Evolutionary conservation across 2,888 invertebrate genomes (phyloP).

Genomic region (Petrophora chlorosata): DNA sequence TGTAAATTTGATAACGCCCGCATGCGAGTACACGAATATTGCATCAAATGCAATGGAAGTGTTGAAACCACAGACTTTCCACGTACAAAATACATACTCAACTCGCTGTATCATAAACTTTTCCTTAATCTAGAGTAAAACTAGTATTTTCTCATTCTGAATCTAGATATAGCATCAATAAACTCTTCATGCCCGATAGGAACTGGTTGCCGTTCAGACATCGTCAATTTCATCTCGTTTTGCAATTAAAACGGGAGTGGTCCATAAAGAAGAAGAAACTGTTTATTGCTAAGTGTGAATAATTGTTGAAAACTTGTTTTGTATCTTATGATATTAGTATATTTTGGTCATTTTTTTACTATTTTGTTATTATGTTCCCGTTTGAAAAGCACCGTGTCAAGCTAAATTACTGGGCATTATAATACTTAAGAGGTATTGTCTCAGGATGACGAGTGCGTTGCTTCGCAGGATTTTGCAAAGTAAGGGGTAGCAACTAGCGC

Average conservation of each 20-base stretch:
- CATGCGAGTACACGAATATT: slow-evolving; percentile 20
- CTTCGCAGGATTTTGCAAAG: too few relatives aligned
- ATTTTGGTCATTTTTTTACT: too few relatives aligned
- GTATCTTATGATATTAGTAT: too few relatives aligned
- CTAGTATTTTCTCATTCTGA: slow-evolving; percentile 5
- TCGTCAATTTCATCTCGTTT: slow-evolving; percentile 11
- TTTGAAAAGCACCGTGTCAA: too few relatives aligned
- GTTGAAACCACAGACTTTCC: slow-evolving; percentile 12
- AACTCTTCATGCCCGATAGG: slow-evolving; percentile 17
- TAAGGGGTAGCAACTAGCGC: too few relatives aligned
- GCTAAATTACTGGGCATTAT: too few relatives aligned
- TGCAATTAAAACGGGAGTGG: slow-evolving; percentile 11
- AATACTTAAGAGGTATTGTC: too few relatives aligned
- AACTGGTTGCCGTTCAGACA: slow-evolving; percentile 15
- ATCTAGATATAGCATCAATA: slow-evolving; percentile 10
- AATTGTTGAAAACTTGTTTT: too few relatives aligned
- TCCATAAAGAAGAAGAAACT: slow-evolving; percentile 2
- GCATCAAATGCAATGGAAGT: slow-evolving; percentile 21
- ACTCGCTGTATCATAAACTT: neutral
- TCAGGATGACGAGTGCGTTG: too few relatives aligned
- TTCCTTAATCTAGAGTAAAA: slow-evolving; percentile 1
- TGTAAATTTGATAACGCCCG: slow-evolving; percentile 33
- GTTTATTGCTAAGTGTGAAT: too few relatives aligned
- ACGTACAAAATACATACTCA: slow-evolving; percentile 11
- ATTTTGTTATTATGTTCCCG: too few relatives aligned